Evolutionary conservation across 2,797 vertebrate species (phyloP).

Genomic region (Falco concolor): DNA sequence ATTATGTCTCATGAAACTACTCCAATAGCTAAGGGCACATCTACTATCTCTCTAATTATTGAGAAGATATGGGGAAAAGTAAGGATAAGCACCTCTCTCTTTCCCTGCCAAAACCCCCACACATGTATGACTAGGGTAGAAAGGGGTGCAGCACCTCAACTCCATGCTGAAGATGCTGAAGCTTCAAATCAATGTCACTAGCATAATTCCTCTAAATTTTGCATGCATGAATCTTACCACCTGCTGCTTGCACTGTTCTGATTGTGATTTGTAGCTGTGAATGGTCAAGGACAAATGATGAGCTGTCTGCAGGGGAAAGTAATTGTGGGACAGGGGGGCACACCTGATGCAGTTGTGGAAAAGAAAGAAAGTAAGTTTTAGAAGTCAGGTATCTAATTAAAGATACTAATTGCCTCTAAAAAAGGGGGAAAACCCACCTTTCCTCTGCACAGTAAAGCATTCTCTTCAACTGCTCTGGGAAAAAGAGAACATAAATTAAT

Average conservation of each 20-base stretch:
- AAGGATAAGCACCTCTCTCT: neutral
- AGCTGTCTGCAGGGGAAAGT: neutral
- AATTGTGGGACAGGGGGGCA: neutral
- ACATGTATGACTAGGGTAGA: neutral
- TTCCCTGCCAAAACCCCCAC: neutral
- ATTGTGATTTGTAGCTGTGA: neutral
- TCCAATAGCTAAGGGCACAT: neutral
- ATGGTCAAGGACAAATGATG: neutral
- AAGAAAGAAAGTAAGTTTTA: neutral
- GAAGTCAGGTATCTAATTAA: slow-evolving; percentile 24
- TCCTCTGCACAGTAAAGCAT: neutral
- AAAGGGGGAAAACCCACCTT: neutral
- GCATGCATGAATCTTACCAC: fast-evolving
- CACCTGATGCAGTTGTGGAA: neutral
- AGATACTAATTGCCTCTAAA: neutral
- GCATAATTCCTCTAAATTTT: neutral
- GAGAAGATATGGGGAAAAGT: neutral
- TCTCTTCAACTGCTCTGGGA: neutral
- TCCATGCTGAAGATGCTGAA: neutral
- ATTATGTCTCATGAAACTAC: neutral
- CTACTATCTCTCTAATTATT: neutral
- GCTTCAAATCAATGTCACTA: neutral
- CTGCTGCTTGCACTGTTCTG: neutral
- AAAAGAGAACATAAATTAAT: neutral
- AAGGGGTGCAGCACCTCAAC: neutral